Conservation (phyloP, 2,888 invertebrate genomes). For the Drosophila quinaria region DNA sequence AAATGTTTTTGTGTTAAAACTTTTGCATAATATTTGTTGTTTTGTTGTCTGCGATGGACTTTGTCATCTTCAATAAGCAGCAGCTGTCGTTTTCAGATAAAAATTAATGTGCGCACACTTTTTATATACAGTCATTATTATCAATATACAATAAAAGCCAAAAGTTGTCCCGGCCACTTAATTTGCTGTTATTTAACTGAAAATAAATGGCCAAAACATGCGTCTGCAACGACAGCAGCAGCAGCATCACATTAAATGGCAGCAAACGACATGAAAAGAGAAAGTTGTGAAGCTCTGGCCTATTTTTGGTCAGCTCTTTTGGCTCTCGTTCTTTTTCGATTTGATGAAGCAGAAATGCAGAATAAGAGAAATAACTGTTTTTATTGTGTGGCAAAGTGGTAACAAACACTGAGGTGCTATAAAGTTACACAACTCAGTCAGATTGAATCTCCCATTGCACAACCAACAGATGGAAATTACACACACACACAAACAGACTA, state of each 20-base stretch:
- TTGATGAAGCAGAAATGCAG: slow-evolving; percentile 38
- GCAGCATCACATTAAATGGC: slow-evolving; percentile 5
- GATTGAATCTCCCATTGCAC: slow-evolving; percentile 33
- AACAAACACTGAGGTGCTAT: slow-evolving; percentile 68
- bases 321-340: slow-evolving; percentile 27
- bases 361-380: slow-evolving; percentile 46
- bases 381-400: slow-evolving; percentile 69
- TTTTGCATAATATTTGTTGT: slow-evolving; percentile 16
- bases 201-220: slow-evolving; percentile 70
- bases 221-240: slow-evolving; percentile 37
- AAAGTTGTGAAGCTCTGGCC: slow-evolving; percentile 23
- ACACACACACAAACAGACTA: slow-evolving; percentile 11
- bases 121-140: slow-evolving; percentile 63
- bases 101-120: slow-evolving; percentile 66
- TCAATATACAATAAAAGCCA: slow-evolving; percentile 66
- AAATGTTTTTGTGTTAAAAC: slow-evolving; percentile 13
- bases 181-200: slow-evolving; percentile 73
- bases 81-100: slow-evolving; percentile 71
- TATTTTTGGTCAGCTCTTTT: slow-evolving; percentile 29
- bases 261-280: background rate
- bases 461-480: slow-evolving; percentile 12
- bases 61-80: slow-evolving; percentile 32
- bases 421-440: slow-evolving; percentile 63
- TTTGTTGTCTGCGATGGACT: slow-evolving; percentile 1
- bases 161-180: slow-evolving; percentile 67